phyloP scores from a whole-genome alignment of 92 coral and sea anemone genomes.

The Palythoa grandiflora region DNA sequence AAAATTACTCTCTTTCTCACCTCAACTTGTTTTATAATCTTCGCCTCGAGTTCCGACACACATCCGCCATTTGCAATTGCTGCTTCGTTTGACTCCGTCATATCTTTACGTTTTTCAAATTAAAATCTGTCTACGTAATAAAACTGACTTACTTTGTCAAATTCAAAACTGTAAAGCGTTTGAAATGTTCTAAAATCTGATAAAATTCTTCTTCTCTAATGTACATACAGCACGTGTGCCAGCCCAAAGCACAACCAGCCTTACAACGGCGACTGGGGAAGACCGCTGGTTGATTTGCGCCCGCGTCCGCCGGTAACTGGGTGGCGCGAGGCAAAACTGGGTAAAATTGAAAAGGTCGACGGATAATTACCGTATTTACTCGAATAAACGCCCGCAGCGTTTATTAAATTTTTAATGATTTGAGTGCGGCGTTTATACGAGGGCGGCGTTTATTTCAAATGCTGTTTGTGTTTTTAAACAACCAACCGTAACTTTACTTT shows the following conservation, averaged over 20 bases:
- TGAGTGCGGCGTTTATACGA: too few species aligned
- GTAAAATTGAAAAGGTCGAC: too few species aligned
- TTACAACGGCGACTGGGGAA: not conserved
- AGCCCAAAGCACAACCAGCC: not conserved
- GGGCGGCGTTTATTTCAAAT: too few species aligned
- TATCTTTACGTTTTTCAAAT: not conserved
- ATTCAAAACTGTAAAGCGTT: not conserved
- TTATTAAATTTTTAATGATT: too few species aligned
- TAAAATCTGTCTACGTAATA: not conserved
- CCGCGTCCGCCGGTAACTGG: not conserved
- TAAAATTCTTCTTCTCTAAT: not conserved
- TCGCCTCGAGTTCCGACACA: constrained; percentile 69
- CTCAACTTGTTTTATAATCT: constrained; percentile 90
- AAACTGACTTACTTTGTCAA: not conserved
- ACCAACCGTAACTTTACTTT: too few species aligned
- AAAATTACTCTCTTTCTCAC: constrained; percentile 41
- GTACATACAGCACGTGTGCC: constrained; percentile 22
- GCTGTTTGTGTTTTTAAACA: too few species aligned
- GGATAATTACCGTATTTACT: too few species aligned
- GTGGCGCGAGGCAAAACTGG: too few species aligned
- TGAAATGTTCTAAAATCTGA: not conserved
- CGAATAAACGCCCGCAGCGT: too few species aligned
- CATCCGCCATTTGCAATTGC: constrained; percentile 45
- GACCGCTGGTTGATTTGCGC: constrained; percentile 19
- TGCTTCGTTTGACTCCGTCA: constrained; percentile 28